phyloP scores from a whole-genome alignment of 2,113 vertebrate genomes.

The Damaliscus lunatus region DNA sequence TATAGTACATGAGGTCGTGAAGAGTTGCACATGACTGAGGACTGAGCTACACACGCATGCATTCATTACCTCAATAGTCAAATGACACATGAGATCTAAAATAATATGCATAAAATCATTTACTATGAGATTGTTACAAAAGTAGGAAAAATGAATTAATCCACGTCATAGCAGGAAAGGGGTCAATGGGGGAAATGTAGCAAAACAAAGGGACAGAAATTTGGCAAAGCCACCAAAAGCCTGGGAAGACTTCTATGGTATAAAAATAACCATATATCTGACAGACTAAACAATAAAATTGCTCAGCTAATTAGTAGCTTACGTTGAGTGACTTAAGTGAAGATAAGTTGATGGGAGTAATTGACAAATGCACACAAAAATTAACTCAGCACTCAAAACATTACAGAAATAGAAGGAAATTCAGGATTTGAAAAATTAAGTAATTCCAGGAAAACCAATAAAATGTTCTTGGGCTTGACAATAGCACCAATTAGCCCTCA shows the following conservation, averaged over 20 bases:
- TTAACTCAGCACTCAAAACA: conserved; percentile 52
- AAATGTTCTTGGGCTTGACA: conserved; percentile 52
- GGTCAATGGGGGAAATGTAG: conserved; percentile 15
- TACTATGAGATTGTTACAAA: not conserved
- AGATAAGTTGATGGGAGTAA: conserved; percentile 61
- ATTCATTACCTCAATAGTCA: conserved; percentile 20
- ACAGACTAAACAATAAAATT: conserved; percentile 71
- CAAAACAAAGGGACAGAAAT: conserved; percentile 64
- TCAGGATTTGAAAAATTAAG: conserved; percentile 61
- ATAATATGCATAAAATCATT: conserved; percentile 34
- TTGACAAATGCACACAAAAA: conserved; percentile 61
- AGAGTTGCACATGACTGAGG: not conserved
- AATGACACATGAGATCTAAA: conserved; percentile 25
- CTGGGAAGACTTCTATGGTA: conserved; percentile 24
- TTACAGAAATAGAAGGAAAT: conserved; percentile 48
- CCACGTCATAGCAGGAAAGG: not conserved
- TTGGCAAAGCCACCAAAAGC: conserved; percentile 50
- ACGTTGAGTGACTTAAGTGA: conserved; percentile 41
- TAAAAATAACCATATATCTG: conserved; percentile 63
- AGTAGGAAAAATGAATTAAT: conserved; percentile 38
- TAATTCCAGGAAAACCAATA: conserved; percentile 62
- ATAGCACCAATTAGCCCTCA: conserved; percentile 22
- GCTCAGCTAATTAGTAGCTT: conserved; percentile 64
- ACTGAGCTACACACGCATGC: not conserved
- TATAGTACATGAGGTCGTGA: not conserved